Percentiles rank a stretch among this genome's conserved stretches.
Evolutionary conservation across 2,797 vertebrate species (phyloP).

Genomic region (Spinus olivaceus): DNA sequence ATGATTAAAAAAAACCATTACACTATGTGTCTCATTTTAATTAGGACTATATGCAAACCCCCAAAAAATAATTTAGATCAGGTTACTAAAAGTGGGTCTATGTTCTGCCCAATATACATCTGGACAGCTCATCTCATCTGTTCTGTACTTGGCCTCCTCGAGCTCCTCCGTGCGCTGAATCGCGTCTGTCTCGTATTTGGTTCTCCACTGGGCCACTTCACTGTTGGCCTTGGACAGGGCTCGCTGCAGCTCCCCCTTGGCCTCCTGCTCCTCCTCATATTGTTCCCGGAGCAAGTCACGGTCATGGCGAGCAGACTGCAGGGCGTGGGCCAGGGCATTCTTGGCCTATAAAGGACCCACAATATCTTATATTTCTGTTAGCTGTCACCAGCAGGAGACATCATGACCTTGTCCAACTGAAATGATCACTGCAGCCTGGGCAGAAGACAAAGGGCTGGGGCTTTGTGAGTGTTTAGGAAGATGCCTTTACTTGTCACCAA

Average conservation of each 20-base stretch:
- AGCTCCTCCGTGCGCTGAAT: slow-evolving; percentile 75
- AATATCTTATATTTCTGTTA: neutral
- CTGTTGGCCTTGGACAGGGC: slow-evolving; percentile 78
- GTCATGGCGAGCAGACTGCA: slow-evolving; percentile 89
- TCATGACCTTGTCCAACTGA: neutral
- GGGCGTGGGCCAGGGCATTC: slow-evolving; percentile 84
- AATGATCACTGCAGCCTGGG: neutral
- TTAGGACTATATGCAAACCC: neutral
- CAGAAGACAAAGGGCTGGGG: neutral
- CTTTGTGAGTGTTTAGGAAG: neutral
- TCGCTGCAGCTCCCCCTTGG: slow-evolving; percentile 65
- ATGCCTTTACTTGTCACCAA: neutral
- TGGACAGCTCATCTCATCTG: neutral
- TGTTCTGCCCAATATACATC: neutral
- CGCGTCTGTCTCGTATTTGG: slow-evolving; percentile 42
- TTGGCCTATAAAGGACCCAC: slow-evolving; percentile 74
- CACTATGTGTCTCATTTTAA: neutral
- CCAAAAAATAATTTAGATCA: neutral
- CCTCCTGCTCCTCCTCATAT: slow-evolving; percentile 80
- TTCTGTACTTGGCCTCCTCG: slow-evolving; percentile 13
- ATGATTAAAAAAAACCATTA: neutral
- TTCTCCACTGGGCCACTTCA: slow-evolving; percentile 78
- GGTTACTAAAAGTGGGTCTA: neutral
- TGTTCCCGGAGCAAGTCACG: slow-evolving; percentile 91
- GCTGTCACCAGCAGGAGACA: neutral